Conservation (phyloP, 2,113 vertebrate species). For the Macheiramphus alcinus region DNA sequence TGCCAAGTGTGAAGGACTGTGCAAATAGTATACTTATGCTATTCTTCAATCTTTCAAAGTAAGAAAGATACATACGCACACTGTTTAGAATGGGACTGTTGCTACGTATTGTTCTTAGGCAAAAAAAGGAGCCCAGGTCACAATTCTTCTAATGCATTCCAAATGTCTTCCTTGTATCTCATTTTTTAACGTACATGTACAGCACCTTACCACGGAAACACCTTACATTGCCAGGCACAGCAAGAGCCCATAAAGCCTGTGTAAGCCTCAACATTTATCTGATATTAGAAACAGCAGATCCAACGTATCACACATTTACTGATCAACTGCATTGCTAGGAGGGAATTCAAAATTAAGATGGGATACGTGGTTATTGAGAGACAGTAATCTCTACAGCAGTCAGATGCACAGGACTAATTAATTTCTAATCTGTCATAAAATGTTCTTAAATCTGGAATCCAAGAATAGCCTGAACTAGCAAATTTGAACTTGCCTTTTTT, state of each 20-base stretch:
- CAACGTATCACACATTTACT: background rate
- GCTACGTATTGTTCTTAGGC: background rate
- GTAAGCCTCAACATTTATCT: constrained; percentile 1
- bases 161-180: background rate
- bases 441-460: background rate
- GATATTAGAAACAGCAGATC: constrained; percentile 1
- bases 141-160: background rate
- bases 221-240: background rate
- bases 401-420: constrained; percentile 28
- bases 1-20: background rate
- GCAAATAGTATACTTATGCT: background rate
- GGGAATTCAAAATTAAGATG: background rate
- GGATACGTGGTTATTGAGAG: constrained; percentile 1
- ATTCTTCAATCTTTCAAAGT: background rate
- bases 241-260: background rate
- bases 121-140: background rate
- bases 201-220: background rate
- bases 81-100: background rate
- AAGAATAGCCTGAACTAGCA: background rate
- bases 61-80: background rate
- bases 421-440: constrained; percentile 11
- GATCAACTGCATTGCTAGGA: constrained; percentile 11
- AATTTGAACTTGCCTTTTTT: background rate
- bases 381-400: constrained; percentile 16
- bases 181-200: background rate